Conservation (phyloP, 2,113 vertebrate genomes). For the Eira barbara region DNA sequence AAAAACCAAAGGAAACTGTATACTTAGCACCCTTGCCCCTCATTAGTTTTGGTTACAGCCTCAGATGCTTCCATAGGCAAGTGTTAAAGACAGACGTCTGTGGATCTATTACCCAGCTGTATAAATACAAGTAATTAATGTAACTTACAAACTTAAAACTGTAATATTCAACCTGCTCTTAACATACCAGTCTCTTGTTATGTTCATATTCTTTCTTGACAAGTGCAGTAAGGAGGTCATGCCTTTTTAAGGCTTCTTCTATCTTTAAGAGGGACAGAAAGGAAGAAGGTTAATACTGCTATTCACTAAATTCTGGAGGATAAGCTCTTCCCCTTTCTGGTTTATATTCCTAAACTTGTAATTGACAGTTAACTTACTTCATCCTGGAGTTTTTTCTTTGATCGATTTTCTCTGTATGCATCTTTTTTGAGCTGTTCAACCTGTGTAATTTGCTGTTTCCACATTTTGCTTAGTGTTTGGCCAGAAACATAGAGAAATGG, state of each 20-base stretch:
- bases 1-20: not conserved
- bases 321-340: not conserved
- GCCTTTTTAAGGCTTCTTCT: conserved; percentile 90
- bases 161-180: not conserved
- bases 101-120: not conserved
- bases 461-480: conserved; percentile 88
- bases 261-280: conserved; percentile 81
- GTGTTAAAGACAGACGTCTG: not conserved
- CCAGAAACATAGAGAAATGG: conserved; percentile 90
- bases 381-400: conserved; percentile 81
- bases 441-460: conserved; percentile 92
- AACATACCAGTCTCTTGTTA: conserved; percentile 91
- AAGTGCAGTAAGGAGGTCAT: conserved; percentile 89
- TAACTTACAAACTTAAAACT: not conserved
- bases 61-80: not conserved
- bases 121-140: not conserved
- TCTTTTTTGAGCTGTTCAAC: conserved; percentile 83
- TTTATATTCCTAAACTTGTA: not conserved
- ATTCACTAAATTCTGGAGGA: not conserved
- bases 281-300: not conserved
- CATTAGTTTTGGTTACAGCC: not conserved
- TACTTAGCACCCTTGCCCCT: not conserved
- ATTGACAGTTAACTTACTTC: conserved; percentile 82
- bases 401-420: conserved; percentile 69
- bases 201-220: conserved; percentile 92